These are phyloP conservation scores for Holothuria leucospilota DNA, from an alignment of 53 echinoderm and acorn worm genomes.

Conservation along the genomic window DNA sequence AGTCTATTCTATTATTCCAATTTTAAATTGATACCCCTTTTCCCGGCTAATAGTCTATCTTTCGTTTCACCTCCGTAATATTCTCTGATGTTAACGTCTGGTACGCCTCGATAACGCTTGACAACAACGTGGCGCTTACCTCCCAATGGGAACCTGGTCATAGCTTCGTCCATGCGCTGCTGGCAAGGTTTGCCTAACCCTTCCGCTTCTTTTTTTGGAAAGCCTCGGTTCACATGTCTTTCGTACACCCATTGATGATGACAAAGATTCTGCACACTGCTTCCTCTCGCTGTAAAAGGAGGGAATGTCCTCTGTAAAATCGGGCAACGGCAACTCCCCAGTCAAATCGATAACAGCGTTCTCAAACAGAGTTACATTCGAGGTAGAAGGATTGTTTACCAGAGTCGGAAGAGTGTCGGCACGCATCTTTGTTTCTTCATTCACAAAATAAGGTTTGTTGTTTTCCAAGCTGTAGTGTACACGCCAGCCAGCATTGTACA, in stretches of 20 bases:
- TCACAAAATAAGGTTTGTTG: not conserved
- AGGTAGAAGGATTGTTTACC: too few relatives aligned
- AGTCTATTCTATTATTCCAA: too few relatives aligned
- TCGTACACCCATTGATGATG: too few relatives aligned
- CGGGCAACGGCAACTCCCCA: too few relatives aligned
- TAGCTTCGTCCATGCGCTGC: not conserved
- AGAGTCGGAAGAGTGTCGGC: too few relatives aligned
- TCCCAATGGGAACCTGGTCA: not conserved
- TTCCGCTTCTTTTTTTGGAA: too few relatives aligned
- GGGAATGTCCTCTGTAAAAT: too few relatives aligned
- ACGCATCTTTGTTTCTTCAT: not conserved
- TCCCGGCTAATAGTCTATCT: not conserved
- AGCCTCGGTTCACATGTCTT: too few relatives aligned
- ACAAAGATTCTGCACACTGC: too few relatives aligned
- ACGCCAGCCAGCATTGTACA: not conserved
- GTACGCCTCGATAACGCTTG: not conserved
- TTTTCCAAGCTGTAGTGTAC: not conserved
- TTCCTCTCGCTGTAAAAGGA: too few relatives aligned
- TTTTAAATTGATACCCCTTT: not conserved
- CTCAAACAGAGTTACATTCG: too few relatives aligned
- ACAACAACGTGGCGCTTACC: not conserved
- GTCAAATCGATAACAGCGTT: too few relatives aligned
- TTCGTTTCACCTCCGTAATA: constrained; percentile 2
- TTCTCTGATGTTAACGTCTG: not conserved
- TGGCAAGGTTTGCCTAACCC: not conserved